Conservation (phyloP, 2,797 vertebrate species). For the Vultur gryphus region DNA sequence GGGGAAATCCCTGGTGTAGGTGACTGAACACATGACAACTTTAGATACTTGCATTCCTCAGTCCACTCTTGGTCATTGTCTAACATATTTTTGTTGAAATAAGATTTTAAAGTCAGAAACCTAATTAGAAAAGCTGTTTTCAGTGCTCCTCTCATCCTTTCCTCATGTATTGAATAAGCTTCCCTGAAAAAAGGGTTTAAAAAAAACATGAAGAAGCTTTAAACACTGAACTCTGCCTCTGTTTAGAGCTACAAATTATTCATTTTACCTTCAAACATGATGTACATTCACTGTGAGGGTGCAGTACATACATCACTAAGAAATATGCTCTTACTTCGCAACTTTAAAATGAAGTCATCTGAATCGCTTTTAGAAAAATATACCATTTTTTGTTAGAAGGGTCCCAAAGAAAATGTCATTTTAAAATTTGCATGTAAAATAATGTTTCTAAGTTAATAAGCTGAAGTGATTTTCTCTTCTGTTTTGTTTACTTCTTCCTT, state of each 20-base stretch:
- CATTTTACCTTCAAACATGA: neutral
- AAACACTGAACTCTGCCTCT: neutral
- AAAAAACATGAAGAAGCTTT: neutral
- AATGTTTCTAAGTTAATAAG: neutral
- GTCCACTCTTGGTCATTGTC: neutral
- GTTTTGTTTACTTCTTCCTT: neutral
- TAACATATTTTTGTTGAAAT: neutral
- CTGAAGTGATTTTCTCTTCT: neutral
- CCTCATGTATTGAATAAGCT: neutral
- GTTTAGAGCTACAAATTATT: neutral
- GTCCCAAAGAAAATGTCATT: neutral
- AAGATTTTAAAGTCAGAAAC: neutral
- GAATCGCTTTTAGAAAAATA: neutral
- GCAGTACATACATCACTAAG: neutral
- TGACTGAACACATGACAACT: rapidly evolving
- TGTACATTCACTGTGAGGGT: neutral
- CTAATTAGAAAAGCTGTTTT: neutral
- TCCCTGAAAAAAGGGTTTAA: neutral
- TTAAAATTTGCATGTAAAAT: neutral
- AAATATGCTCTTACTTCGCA: neutral
- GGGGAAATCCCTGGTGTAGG: neutral
- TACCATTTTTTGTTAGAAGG: neutral
- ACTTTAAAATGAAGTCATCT: neutral
- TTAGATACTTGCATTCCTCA: neutral
- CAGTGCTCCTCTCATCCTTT: neutral